A percentile compares a stretch with the other conserved stretches of the same genome.
Evolutionary conservation across 1,140 invertebrate genomes (phyloP).

Genomic region (Aphis gossypii): DNA sequence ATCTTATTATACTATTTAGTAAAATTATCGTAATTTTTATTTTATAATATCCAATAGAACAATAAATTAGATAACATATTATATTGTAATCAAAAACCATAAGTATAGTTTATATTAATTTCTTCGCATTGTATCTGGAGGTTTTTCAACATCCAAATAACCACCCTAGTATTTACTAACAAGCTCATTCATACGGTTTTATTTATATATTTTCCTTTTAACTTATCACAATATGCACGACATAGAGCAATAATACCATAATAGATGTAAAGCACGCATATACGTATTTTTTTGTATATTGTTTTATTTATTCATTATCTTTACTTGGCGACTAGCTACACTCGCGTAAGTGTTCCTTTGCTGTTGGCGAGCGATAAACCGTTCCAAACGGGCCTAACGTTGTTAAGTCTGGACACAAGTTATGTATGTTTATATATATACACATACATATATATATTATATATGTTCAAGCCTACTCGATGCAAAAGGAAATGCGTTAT

Average conservation of each 20-base stretch:
- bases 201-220: not conserved
- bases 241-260: not conserved
- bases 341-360: not conserved
- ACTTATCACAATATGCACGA: not conserved
- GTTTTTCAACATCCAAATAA: too few species aligned
- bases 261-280: not conserved
- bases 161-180: not conserved
- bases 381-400: not conserved
- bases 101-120: too few species aligned
- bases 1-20: too few species aligned
- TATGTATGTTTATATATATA: not conserved
- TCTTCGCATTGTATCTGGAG: too few species aligned
- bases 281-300: not conserved
- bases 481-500: not conserved
- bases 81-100: too few species aligned
- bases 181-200: not conserved
- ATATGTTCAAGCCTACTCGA: not conserved
- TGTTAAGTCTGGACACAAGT: slow-evolving; percentile 20
- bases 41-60: too few species aligned
- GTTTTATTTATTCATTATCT: not conserved
- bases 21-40: too few species aligned
- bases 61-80: too few species aligned
- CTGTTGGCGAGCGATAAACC: slow-evolving; percentile 18
- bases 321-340: too few species aligned
- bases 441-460: not conserved